These are phyloP conservation scores for Oscarella lobularis DNA, from an alignment of 37 sponge, comb jelly and placozoan genomes.

Conservation along the genomic window DNA sequence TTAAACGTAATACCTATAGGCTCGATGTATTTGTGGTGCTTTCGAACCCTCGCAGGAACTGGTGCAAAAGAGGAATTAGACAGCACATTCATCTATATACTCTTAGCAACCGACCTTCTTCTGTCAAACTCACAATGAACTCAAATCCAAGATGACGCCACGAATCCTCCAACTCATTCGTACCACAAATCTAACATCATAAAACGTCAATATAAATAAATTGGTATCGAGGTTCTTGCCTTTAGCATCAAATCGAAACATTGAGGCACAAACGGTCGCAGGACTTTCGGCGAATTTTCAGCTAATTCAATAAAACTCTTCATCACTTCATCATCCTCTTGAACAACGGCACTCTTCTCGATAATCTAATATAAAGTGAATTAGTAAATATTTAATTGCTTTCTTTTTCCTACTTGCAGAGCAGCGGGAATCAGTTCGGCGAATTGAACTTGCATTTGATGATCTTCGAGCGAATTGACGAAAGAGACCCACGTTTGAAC, in stretches of 20 bases:
- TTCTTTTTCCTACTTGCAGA: no score
- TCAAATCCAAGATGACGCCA: constrained; percentile 88
- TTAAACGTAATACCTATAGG: no score
- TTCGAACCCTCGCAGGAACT: no score
- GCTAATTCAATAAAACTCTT: constrained; percentile 87
- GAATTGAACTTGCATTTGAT: constrained; percentile 8
- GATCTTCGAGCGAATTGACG: constrained; percentile 43
- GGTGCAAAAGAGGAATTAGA: no score
- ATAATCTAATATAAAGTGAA: constrained; percentile 43
- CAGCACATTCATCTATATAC: no score
- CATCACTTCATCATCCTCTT: constrained; percentile 54
- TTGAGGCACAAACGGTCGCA: constrained; percentile 49
- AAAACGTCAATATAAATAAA: neutral
- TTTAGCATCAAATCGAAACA: constrained; percentile 63
- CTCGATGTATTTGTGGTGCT: no score
- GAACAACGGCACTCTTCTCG: constrained; percentile 33
- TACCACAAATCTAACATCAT: constrained; percentile 28
- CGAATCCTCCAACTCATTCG: constrained; percentile 38
- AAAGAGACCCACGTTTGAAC: constrained; percentile 57
- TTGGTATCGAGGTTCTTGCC: no score
- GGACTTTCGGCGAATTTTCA: constrained; percentile 73
- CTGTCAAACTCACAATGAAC: constrained; percentile 72
- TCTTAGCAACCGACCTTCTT: constrained; percentile 74
- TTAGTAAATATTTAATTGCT: no score
- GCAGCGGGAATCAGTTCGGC: constrained; percentile 9